Percentiles rank a stretch among this genome's conserved stretches.
Conservation (phyloP, 2,797 vertebrate species). For the Anguilla anguilla region DNA sequence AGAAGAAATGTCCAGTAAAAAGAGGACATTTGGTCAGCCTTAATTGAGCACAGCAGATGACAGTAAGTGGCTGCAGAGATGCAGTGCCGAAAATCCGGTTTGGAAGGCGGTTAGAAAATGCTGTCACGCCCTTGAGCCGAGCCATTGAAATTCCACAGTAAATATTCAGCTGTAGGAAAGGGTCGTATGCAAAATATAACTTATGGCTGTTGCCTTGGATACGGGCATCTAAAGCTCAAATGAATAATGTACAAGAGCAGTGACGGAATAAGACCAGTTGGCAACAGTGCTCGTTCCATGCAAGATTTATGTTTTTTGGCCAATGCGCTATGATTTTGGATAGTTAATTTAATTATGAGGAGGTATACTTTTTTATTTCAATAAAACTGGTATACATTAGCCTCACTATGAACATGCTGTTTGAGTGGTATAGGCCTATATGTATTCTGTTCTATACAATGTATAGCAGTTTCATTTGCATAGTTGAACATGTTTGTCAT, state of each 20-base stretch:
- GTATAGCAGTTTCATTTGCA: too few species aligned
- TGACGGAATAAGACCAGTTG: neutral
- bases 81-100: neutral
- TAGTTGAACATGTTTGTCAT: neutral
- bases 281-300: neutral
- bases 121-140: neutral
- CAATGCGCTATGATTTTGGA: neutral
- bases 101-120: neutral
- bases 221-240: neutral
- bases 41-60: neutral
- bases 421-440: neutral
- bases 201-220: neutral
- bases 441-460: too few species aligned
- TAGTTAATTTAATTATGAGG: neutral
- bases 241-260: neutral
- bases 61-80: neutral
- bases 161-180: neutral
- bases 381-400: neutral
- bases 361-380: neutral
- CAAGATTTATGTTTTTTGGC: neutral
- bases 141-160: neutral
- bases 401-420: neutral
- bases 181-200: neutral
- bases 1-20: too few species aligned
- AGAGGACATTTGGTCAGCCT: too few species aligned